These are phyloP conservation scores for Cataglyphis hispanica DNA, from an alignment of 1,140 invertebrate species.

Conservation along the genomic window DNA sequence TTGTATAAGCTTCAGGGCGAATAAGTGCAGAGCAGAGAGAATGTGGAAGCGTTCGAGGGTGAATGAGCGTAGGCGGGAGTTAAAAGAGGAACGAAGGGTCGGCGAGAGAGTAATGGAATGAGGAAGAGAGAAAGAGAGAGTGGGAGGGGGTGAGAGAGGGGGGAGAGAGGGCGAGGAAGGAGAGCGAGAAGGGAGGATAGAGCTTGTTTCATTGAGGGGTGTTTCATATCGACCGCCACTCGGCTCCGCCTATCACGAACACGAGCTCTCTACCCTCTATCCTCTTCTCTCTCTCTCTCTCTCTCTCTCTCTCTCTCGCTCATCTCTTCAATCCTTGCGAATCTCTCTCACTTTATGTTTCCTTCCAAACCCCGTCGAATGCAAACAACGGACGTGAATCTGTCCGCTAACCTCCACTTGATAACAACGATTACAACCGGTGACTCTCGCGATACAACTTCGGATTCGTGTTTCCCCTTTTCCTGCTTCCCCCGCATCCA, in stretches of 20 bases:
- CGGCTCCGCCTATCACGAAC: slow-evolving; percentile 75
- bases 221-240: slow-evolving; percentile 80
- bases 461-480: neutral
- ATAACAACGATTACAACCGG: slow-evolving; percentile 67
- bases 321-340: slow-evolving; percentile 15
- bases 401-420: slow-evolving; percentile 63
- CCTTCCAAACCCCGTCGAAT: slow-evolving; percentile 58
- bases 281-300: neutral
- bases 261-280: slow-evolving; percentile 29
- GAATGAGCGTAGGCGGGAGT: slow-evolving; percentile 50
- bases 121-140: slow-evolving; percentile 63
- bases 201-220: slow-evolving; percentile 79
- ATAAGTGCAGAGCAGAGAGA: slow-evolving; percentile 37
- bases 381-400: slow-evolving; percentile 52
- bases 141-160: slow-evolving; percentile 6
- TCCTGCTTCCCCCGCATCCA: neutral
- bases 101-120: slow-evolving; percentile 29
- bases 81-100: slow-evolving; percentile 14
- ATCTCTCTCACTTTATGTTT: slow-evolving; percentile 60
- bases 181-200: slow-evolving; percentile 53
- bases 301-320: neutral
- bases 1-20: slow-evolving; percentile 66
- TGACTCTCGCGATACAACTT: slow-evolving; percentile 57
- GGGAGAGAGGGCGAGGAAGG: slow-evolving; percentile 1
- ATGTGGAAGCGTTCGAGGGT: slow-evolving; percentile 60